Conservation (phyloP, 2,888 invertebrate genomes). For the Polyploca ridens region DNA sequence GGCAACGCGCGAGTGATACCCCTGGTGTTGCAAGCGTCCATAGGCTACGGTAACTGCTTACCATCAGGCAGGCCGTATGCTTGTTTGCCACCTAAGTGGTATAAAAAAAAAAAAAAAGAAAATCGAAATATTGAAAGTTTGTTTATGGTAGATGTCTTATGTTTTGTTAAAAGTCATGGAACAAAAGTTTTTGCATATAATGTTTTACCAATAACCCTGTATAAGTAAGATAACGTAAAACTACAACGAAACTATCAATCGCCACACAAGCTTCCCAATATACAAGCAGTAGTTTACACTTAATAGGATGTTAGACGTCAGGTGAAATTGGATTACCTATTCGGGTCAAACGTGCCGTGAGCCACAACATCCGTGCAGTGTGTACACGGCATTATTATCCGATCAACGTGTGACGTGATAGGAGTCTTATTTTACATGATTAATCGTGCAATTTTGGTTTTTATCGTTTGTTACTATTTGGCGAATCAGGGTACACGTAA, state of each 20-base stretch:
- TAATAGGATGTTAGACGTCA: constrained; percentile 36
- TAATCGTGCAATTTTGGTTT: background rate
- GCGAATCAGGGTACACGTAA: no score
- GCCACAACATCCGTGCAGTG: constrained; percentile 24
- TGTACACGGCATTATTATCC: constrained; percentile 35
- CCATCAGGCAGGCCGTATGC: no score
- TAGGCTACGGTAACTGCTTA: no score
- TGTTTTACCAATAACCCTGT: background rate
- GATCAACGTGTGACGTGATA: constrained; percentile 22
- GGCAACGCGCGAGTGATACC: no score
- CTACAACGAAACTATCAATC: constrained; percentile 10
- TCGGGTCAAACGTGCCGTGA: constrained; percentile 46
- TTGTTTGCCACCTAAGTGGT: no score
- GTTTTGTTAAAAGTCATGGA: no score
- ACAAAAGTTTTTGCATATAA: no score
- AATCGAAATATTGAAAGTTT: no score
- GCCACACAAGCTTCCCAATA: constrained; percentile 16
- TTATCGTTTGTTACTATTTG: background rate
- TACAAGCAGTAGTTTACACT: constrained; percentile 27
- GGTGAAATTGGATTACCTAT: constrained; percentile 49
- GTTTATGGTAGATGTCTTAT: no score
- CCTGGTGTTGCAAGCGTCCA: no score
- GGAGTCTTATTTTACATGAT: background rate
- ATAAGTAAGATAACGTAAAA: constrained; percentile 6
- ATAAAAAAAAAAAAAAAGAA: no score